Conservation (phyloP, 2,113 vertebrate genomes). For the Otus sunia region DNA sequence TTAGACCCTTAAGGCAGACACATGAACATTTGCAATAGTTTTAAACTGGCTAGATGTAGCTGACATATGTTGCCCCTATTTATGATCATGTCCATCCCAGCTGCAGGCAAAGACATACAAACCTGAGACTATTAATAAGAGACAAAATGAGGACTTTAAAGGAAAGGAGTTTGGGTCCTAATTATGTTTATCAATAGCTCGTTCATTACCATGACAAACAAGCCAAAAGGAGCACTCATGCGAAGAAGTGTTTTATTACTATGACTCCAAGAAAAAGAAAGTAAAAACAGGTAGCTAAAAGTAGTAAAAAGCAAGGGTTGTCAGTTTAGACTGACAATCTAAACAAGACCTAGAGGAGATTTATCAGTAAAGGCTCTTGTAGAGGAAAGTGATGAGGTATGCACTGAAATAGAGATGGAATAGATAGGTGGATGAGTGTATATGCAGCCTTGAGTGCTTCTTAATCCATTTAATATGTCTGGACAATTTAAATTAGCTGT, state of each 20-base stretch:
- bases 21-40: background rate
- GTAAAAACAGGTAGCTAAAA: background rate
- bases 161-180: background rate
- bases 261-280: background rate
- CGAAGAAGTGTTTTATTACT: background rate
- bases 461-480: background rate
- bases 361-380: background rate
- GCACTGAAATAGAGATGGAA: background rate
- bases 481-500: background rate
- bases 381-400: background rate
- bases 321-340: background rate
- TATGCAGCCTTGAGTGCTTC: background rate
- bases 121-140: background rate
- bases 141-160: background rate
- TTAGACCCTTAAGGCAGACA: background rate
- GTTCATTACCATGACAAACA: background rate
- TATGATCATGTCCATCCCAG: background rate
- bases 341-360: background rate
- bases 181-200: background rate
- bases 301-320: background rate
- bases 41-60: background rate
- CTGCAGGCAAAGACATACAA: background rate
- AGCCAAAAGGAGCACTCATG: background rate
- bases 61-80: background rate
- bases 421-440: background rate